phyloP scores from a whole-genome alignment of 1,140 invertebrate species.

The Teleogryllus occipitalis region DNA sequence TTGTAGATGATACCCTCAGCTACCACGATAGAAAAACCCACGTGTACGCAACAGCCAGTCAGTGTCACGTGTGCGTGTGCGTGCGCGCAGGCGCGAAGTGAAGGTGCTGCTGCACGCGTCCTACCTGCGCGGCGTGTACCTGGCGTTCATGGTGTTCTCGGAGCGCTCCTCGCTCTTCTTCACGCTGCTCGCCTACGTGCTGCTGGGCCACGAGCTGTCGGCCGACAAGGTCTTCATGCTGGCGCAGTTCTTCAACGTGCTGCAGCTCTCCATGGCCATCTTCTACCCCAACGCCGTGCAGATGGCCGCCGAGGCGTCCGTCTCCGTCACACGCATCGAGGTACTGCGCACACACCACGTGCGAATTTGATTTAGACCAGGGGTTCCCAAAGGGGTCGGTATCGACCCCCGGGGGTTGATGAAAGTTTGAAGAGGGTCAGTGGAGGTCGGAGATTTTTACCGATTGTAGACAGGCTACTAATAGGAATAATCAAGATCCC shows the following conservation, averaged over 20 bases:
- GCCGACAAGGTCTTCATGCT: constrained; percentile 60
- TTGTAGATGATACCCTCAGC: too few species aligned
- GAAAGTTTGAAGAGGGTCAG: too few species aligned
- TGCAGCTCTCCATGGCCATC: constrained; percentile 57
- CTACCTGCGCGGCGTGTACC: constrained; percentile 60
- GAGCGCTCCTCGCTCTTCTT: constrained; percentile 62
- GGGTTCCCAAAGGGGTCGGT: too few species aligned
- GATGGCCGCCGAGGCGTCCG: constrained; percentile 50
- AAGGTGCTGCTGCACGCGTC: constrained; percentile 56
- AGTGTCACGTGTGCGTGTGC: constrained; percentile 25
- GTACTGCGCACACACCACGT: constrained; percentile 31
- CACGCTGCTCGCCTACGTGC: constrained; percentile 57
- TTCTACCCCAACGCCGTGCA: constrained; percentile 65
- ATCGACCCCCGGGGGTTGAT: too few species aligned
- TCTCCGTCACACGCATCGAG: constrained; percentile 58
- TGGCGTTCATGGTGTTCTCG: constrained; percentile 54
- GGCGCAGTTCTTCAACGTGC: constrained; percentile 59
- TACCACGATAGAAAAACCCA: too few species aligned
- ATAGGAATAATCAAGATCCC: too few species aligned
- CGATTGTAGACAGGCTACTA: too few species aligned
- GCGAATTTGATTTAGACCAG: too few species aligned
- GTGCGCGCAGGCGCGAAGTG: constrained; percentile 56
- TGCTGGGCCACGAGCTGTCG: constrained; percentile 50
- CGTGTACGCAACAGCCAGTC: too few species aligned
- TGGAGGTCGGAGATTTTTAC: too few species aligned